These are phyloP conservation scores for Rattus rattus DNA, from an alignment of 2,113 vertebrate genomes.

Conservation along the genomic window DNA sequence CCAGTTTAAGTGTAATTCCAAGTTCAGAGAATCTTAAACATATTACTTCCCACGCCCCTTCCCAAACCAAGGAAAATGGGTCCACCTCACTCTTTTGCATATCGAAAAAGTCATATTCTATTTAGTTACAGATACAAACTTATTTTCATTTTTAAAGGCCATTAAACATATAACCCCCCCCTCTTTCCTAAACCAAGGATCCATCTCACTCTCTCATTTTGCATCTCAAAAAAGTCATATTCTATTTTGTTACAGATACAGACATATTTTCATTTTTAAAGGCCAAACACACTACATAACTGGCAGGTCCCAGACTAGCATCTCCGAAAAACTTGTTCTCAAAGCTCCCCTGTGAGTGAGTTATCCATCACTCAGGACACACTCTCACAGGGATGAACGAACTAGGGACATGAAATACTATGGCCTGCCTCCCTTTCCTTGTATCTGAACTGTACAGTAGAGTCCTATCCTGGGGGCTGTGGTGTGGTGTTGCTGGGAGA, in stretches of 20 bases:
- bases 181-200: neutral
- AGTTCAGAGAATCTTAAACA: slow-evolving; percentile 41
- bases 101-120: neutral
- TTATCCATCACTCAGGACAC: neutral
- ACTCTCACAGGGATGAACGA: neutral
- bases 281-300: neutral
- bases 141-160: slow-evolving; percentile 20
- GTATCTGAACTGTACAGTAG: neutral
- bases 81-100: slow-evolving; percentile 21
- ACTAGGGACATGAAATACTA: neutral
- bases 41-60: neutral
- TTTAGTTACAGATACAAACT: neutral
- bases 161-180: neutral
- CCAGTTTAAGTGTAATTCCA: slow-evolving; percentile 28
- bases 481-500: neutral
- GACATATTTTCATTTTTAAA: slow-evolving; percentile 27
- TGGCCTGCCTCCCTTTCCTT: neutral
- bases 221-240: neutral
- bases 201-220: slow-evolving; percentile 41
- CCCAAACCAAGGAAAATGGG: neutral
- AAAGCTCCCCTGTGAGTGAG: neutral
- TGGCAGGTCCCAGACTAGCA: neutral
- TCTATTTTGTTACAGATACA: neutral
- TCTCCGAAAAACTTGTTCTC: neutral
- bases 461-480: neutral